Base-by-base conservation (phyloP, 2,888 invertebrate genomes). In the Drosophila antonietae region DNA sequence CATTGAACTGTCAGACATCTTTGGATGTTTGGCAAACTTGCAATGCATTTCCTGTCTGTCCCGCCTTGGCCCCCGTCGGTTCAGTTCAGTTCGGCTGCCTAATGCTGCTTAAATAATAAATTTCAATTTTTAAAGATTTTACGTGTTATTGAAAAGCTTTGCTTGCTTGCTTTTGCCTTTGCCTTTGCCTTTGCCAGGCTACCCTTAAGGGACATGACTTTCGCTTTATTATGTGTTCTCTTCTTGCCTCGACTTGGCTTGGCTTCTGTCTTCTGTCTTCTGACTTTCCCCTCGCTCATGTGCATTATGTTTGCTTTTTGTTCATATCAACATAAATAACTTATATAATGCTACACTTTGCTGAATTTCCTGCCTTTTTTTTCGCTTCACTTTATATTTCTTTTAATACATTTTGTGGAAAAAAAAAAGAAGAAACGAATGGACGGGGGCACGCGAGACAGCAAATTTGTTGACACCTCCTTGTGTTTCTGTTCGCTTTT, bases 101-200 rank as follows among this genome's bases (percentile, higher is more conserved):
- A 57, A 51, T 58, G 60, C 72, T 75, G 59, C 68, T 79, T 87
- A 81, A 87, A 84, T 84, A 87, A 84, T 84, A 87, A 87, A 84
- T 84, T 84, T 84, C 84, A 87, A 87, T 84, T 84, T 84, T 84
- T 87, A 84, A 84, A 84, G 85, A 84, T 87, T 82, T 79, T 66
- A 72, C 79, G 76, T 77, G 74, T 78, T 87, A 84, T 84, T 84
- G 88, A 84, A 87, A 84, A 87, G 82, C 88, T 80, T 72, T 64
- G 78, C 57, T 66, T 67, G 55, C 52, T 58, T 6, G 28, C 28
- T 4, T 28, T 28, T 28, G 28, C 5, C 28, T 28, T 53, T 64
- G 28, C 28, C 28, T 28, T 53, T 64, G 49, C 57, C 53, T 58
- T 60, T 73, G 43, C 43, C 57, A 20, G 33, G 57, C 73, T 70